Evolutionary conservation across 2,797 vertebrate species (phyloP).

Genomic region (Steatocranus sp.): DNA sequence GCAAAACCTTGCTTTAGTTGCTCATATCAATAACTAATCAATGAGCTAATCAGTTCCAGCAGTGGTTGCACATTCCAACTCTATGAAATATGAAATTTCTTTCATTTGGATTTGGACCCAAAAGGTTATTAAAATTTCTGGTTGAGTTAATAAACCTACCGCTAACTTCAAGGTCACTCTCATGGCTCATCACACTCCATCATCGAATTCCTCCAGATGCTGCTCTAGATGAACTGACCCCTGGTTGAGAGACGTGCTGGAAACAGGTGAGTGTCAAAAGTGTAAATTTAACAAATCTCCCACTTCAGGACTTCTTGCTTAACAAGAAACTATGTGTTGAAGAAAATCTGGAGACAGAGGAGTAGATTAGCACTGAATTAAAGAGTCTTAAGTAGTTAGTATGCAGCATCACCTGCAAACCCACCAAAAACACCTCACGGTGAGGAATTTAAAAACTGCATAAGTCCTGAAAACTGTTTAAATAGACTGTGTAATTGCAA

Average conservation of each 20-base stretch:
- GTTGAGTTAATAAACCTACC: neutral
- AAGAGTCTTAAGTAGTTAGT: neutral
- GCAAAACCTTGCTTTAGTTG: neutral
- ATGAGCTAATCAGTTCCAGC: neutral
- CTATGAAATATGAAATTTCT: neutral
- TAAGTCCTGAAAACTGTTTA: neutral
- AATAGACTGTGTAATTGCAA: neutral
- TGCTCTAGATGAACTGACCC: neutral
- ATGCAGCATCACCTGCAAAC: neutral
- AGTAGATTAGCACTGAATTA: neutral
- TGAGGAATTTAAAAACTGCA: neutral
- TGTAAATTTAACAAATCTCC: neutral
- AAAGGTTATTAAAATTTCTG: neutral
- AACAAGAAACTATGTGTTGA: neutral
- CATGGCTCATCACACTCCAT: neutral
- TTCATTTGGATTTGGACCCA: neutral
- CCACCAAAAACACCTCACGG: neutral
- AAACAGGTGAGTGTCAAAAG: neutral
- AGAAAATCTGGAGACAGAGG: neutral
- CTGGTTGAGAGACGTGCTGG: neutral
- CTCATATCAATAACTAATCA: neutral
- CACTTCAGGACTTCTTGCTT: neutral
- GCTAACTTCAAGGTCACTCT: neutral
- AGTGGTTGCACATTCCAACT: neutral
- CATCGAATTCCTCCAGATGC: constrained; percentile 11